A percentile compares a stretch with the other conserved stretches of the same genome.
Conservation (phyloP, 2,888 invertebrate species). For the Tipula helvola region DNA sequence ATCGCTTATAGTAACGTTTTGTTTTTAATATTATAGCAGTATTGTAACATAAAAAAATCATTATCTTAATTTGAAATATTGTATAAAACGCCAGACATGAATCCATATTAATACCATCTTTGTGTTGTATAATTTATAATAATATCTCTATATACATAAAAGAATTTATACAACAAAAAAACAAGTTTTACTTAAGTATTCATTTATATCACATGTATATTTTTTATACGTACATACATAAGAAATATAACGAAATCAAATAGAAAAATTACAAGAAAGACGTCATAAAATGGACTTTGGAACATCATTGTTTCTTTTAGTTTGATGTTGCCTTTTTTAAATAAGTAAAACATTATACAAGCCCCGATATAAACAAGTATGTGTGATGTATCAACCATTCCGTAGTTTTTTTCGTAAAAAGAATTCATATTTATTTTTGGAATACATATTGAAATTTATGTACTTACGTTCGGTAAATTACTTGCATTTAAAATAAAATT, state of each 20-base stretch:
- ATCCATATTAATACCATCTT: background rate
- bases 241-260: background rate
- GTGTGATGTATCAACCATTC: background rate
- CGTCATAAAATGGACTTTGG: background rate
- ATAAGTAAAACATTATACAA: background rate
- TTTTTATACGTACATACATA: background rate
- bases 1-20: background rate
- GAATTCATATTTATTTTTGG: too few relatives aligned
- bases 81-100: background rate
- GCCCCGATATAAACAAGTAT: background rate
- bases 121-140: background rate
- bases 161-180: background rate
- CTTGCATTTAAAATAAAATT: too few relatives aligned
- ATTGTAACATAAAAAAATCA: background rate
- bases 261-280: background rate
- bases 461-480: background rate
- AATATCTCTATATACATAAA: background rate
- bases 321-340: background rate
- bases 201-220: background rate
- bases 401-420: background rate
- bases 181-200: background rate
- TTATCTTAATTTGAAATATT: background rate
- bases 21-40: background rate
- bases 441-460: background rate
- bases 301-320: background rate